phyloP scores from a whole-genome alignment of 1,140 invertebrate genomes.

The Bradynema listronoti region DNA sequence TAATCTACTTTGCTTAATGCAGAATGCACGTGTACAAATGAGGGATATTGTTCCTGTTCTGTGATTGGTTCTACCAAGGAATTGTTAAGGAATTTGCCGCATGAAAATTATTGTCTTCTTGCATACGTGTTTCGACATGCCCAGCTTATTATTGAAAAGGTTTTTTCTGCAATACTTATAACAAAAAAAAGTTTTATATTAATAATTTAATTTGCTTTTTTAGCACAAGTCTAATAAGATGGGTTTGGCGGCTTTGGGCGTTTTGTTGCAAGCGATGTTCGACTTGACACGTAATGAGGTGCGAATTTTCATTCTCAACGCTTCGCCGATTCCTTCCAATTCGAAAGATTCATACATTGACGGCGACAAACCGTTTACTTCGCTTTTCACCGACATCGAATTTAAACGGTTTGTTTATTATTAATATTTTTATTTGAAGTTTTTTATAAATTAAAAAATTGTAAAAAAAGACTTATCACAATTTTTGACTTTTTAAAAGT shows the following conservation, averaged over 20 bases:
- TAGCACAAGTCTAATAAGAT: conserved; percentile 47
- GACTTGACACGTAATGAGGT: conserved; percentile 32
- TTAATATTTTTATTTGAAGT: too few relatives aligned
- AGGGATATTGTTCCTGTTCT: conserved; percentile 30
- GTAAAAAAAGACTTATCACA: too few relatives aligned
- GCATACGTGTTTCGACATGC: conserved; percentile 46
- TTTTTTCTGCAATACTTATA: conserved; percentile 10
- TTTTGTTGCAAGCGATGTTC: conserved; percentile 45
- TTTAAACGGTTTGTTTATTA: too few relatives aligned
- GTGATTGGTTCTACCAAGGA: conserved; percentile 25
- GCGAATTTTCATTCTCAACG: conserved; percentile 21
- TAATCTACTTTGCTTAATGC: neutral
- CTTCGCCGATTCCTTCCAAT: too few relatives aligned
- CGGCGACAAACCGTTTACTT: too few relatives aligned
- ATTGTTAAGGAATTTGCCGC: conserved; percentile 30
- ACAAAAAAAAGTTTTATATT: conserved; percentile 16
- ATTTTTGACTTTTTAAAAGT: too few relatives aligned
- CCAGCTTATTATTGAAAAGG: conserved; percentile 39
- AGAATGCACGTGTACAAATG: conserved; percentile 27
- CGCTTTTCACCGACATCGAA: too few relatives aligned
- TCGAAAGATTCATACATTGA: too few relatives aligned
- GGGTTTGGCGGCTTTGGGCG: conserved; percentile 39
- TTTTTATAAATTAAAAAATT: too few relatives aligned
- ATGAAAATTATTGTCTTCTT: conserved; percentile 42
- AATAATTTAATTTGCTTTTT: conserved; percentile 14